phyloP scores from a whole-genome alignment of 2,888 invertebrate genomes.

The Acleris holmiana region DNA sequence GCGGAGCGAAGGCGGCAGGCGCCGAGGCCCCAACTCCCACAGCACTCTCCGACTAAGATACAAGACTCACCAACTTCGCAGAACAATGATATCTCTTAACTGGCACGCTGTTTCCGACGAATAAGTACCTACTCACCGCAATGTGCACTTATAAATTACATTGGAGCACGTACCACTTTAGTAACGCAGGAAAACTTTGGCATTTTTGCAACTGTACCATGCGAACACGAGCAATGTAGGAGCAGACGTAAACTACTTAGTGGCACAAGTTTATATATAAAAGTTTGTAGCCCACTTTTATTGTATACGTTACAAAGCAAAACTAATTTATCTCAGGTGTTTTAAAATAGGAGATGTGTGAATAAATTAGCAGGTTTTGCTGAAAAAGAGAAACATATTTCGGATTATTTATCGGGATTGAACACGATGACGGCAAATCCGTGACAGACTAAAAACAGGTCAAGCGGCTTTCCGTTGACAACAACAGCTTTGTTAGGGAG shows the following conservation, averaged over 20 bases:
- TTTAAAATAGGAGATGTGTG: neutral
- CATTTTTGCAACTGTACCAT: conserved; percentile 24
- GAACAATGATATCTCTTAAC: conserved; percentile 49
- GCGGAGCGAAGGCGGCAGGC: conserved; percentile 35
- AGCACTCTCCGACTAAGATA: conserved; percentile 46
- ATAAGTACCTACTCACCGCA: conserved; percentile 22
- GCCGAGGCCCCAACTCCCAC: conserved; percentile 39
- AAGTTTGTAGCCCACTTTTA: neutral
- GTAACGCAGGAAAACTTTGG: conserved; percentile 21
- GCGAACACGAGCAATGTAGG: conserved; percentile 6
- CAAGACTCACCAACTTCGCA: conserved; percentile 46
- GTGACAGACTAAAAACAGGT: conserved; percentile 73
- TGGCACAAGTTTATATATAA: neutral
- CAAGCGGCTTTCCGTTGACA: conserved; percentile 76
- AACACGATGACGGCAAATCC: conserved; percentile 60
- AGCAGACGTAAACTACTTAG: conserved; percentile 1
- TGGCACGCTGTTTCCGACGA: conserved; percentile 36
- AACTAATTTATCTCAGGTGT: too few relatives aligned
- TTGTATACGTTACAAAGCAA: neutral
- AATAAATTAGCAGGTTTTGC: conserved; percentile 19
- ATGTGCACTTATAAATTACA: conserved; percentile 34
- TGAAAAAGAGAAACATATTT: conserved; percentile 21
- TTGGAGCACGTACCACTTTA: conserved; percentile 18
- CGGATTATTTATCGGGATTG: conserved; percentile 46
- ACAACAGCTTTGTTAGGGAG: conserved; percentile 80